These are phyloP conservation scores for Cerceris ruficornis DNA, from an alignment of 2,888 invertebrate species.

Conservation along the genomic window DNA sequence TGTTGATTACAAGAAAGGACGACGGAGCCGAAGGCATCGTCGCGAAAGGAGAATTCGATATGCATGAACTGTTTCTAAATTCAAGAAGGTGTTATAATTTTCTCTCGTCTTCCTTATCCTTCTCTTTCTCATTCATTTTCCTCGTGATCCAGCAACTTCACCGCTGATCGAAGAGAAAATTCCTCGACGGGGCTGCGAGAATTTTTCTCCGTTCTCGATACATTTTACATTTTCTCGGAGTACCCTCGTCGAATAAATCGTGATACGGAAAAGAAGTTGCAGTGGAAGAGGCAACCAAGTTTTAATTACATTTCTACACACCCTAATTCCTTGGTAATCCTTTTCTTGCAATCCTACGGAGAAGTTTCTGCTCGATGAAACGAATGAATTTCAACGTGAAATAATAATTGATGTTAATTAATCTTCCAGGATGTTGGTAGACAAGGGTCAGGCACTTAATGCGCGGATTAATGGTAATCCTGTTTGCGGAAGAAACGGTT, in stretches of 20 bases:
- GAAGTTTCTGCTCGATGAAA: neutral
- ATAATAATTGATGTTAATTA: neutral
- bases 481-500: neutral
- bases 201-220: neutral
- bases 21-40: slow-evolving; percentile 29
- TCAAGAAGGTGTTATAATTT: slow-evolving; percentile 37
- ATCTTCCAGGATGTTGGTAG: neutral
- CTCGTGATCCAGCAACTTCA: slow-evolving; percentile 3
- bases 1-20: slow-evolving; percentile 41
- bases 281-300: too few relatives aligned
- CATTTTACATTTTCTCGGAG: neutral
- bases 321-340: too few relatives aligned
- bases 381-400: neutral
- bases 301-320: too few relatives aligned
- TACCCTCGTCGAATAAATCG: too few relatives aligned
- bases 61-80: slow-evolving; percentile 43
- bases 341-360: too few relatives aligned
- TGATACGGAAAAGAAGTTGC: too few relatives aligned
- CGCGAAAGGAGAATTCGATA: slow-evolving; percentile 41
- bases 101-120: slow-evolving; percentile 8
- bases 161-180: slow-evolving; percentile 28
- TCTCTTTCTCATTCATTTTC: too few relatives aligned
- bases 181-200: neutral
- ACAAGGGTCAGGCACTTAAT: neutral
- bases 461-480: neutral